Evolutionary conservation across 2,888 invertebrate genomes (phyloP), one percentile per base, ranked within the genome.

Genomic region (Pilophorus perplexus): DNA sequence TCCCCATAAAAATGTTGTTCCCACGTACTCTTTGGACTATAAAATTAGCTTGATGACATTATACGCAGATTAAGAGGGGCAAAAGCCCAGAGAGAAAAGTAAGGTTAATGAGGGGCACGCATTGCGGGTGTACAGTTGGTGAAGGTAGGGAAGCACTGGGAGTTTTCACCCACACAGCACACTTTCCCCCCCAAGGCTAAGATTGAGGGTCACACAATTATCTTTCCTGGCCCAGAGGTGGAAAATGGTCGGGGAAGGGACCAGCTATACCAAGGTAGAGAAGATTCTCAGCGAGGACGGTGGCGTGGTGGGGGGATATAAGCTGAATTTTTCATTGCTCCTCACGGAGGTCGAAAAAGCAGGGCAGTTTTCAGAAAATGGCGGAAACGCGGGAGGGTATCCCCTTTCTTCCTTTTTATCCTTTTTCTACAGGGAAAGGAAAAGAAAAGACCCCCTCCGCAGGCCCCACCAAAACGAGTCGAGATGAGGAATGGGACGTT

Each of bases 401-500:
- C n/a, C n/a, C n/a, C n/a, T n/a, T n/a, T n/a, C n/a, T n/a, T 33
- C 33, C 33, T 33, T 6, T 6, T 6, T 50, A 25, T 50, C 50
- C 27, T 16, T 25, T 27, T 27, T 27, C 14, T 25, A 18, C 18
- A 18, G 28, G 16, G 48, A 4, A 1, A 25, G 33, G 28, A 27
- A 16, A 28, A 16, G 18, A 14, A 16, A n/a, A 12, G 33, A 33
- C 6, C 33, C 14, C 42, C n/a, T n/a, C n/a, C 50, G 22, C 10
- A 6, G 2, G 3, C 6, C 16, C 10, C 28, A 8, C 14, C 37
- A 55, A 38, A 55, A 52, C 12, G 27, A 52, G 42, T n/a, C 2
- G 55, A 59, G 42, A 59, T 59, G 59, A 59, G 42, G 59, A 42
- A 59, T 59, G 59, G 27, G 59, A 59, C 59, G 40, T 59, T 59